Base-by-base conservation (phyloP, 2,888 invertebrate genomes). In the Brassicogethes aeneus region DNA sequence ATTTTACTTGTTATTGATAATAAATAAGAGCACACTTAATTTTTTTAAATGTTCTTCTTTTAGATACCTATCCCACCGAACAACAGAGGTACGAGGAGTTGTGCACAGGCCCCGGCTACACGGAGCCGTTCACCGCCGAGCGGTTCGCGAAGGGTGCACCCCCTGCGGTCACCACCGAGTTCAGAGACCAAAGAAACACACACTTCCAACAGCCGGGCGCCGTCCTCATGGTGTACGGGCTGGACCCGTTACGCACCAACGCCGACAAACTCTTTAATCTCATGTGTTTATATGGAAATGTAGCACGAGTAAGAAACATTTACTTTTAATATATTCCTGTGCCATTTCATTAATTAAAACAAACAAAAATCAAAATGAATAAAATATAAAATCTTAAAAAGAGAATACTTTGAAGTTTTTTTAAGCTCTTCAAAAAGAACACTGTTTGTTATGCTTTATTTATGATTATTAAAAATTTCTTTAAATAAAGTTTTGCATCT, bases 201-300 rank as follows among this genome's bases (percentile, higher is more conserved):
- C 16, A 13, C 23, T 66, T 67, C 45, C 65, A 66, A 60, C 80
- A 79, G 60, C 83, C 89, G 62, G 90, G 89, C 37, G 85, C 90
- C 37, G 96, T 97, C 46, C 85, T 96, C 76, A 96, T 97, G 96
- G 93, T 97, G 42, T 97, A 99, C 71, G 96, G 96, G 2, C 76
- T 99, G 48, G 91, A 94, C 66, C 85, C 87, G 40, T 83, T 89
- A 58, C 89, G 90, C 59, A 88, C 94, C 65, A 99, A 96, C 70
- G 89, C 93, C 49, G 95, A 96, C 64, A 82, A 87, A 61, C 79
- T 99, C 46, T 99, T 99, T 80, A 99, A 99, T 73, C 75, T 99
- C 59, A 91, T 99, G 75, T 99, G 99, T 71, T 80, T 97, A 48
- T 99, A 97, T 69, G 99, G 99, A 57, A 99, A 99, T 69, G 95